Percentiles rank a stretch among this genome's conserved stretches.
Evolutionary conservation across 2,113 vertebrate species (phyloP).

Genomic region (Pantherophis guttatus): DNA sequence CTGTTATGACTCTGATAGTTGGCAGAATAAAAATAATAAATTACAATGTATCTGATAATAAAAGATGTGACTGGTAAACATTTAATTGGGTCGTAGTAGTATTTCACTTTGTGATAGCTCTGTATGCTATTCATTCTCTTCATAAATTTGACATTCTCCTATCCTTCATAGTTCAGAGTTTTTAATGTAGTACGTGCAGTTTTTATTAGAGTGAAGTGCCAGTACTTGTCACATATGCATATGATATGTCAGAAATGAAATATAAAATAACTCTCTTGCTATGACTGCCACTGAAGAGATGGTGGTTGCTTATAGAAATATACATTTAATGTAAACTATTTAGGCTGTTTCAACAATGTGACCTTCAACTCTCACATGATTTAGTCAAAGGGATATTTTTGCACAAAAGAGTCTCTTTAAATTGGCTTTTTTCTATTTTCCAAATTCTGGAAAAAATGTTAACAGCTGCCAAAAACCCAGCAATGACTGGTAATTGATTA

Average conservation of each 20-base stretch:
- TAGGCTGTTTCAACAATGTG: constrained; percentile 4
- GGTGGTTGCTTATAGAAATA: constrained; percentile 6
- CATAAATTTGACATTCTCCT: background rate
- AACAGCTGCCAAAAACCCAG: constrained; percentile 68
- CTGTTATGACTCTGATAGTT: background rate
- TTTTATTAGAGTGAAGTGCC: background rate
- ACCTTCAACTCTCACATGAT: background rate
- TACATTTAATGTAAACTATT: background rate
- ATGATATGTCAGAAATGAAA: constrained; percentile 4
- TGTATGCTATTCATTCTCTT: background rate
- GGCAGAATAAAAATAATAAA: background rate
- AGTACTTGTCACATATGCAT: background rate
- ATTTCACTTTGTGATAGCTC: background rate
- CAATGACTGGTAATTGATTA: constrained; percentile 55
- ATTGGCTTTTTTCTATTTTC: constrained; percentile 37
- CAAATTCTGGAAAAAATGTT: constrained; percentile 38
- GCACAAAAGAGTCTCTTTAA: constrained; percentile 30
- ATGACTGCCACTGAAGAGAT: constrained; percentile 4
- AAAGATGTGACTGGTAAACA: background rate
- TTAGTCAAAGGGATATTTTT: constrained; percentile 52
- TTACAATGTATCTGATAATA: background rate
- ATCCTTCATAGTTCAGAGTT: background rate
- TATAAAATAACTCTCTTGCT: constrained; percentile 18
- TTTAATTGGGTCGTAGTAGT: background rate
- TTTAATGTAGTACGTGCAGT: background rate